Base-by-base conservation (phyloP, 2,888 invertebrate species). In the Conops quadrifasciatus region DNA sequence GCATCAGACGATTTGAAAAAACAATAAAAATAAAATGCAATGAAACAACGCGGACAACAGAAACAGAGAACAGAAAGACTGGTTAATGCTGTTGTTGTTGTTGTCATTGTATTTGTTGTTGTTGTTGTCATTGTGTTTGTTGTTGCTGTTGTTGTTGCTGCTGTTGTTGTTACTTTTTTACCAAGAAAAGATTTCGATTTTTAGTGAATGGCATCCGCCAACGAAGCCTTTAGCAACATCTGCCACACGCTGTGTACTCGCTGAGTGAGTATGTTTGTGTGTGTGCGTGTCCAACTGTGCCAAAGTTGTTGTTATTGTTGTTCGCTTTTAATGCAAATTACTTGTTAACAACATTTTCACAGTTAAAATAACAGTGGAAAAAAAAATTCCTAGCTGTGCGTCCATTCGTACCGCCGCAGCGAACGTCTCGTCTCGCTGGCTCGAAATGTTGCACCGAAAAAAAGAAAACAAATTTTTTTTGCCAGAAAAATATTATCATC, bases 101-200 rank as follows among this genome's bases (percentile, higher is more conserved):
- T 60, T 74, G 56, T 65, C 71, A 51, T 67, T 65, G 72, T 72
- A 36, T 67, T 68, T 72, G 28, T 30, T 21, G 30, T 21, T 36
- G 49, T 47, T 30, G 56, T 69, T 72, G 51, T 74, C 36, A 71
- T 70, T 49, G 21, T 47, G 60, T 36, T 16, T 63, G 51, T 60
- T 62, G 47, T 73, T 68, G 71, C 65, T 70, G 72, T 74, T 68
- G 74, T 75, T 74, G 75, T 71, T 72, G 72, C 71, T 77, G 75
- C 77, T 77, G 77, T 76, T 78, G 78, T 76, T 56, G 67, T 60
- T 66, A 69, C 51, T 36, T 63, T 70, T 36, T 66, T 71, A 75
- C 67, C 64, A 64, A 49, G 72, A 70, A 73, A 60, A 71, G 64
- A 58, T 43, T 69, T 53, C 24, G 45, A 64, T 58, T 64, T 73